These are phyloP conservation scores for Gulo gulo DNA, from an alignment of 2,113 vertebrate genomes.

Conservation along the genomic window DNA sequence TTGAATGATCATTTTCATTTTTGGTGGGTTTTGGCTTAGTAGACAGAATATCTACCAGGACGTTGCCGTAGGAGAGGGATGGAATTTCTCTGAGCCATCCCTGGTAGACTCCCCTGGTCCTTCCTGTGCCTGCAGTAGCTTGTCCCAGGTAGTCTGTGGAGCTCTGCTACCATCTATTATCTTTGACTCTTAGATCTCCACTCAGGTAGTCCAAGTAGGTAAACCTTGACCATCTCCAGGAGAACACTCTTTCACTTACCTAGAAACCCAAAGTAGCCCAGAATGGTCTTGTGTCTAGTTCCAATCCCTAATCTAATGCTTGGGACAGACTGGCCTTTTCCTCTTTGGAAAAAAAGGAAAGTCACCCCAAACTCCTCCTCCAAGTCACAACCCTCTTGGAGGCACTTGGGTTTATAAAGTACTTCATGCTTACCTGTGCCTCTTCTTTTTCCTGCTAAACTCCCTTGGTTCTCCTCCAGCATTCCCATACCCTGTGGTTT, in stretches of 20 bases:
- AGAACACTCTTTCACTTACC: not conserved
- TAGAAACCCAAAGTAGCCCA: not conserved
- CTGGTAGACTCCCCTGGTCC: accelerated
- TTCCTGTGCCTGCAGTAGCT: not conserved
- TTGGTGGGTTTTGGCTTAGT: not conserved
- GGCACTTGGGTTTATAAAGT: accelerated
- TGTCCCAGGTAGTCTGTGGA: no score
- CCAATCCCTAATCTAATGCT: not conserved
- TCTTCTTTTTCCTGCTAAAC: not conserved
- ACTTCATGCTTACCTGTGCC: accelerated
- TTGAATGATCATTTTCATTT: not conserved
- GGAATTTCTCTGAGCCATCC: accelerated
- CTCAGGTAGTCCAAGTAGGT: not conserved
- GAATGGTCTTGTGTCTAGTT: not conserved
- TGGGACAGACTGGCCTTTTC: not conserved
- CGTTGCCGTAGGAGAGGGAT: not conserved
- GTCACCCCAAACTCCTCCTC: not conserved
- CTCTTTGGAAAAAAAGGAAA: not conserved
- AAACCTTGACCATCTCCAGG: not conserved
- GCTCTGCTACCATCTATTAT: accelerated
- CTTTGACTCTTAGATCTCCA: not conserved
- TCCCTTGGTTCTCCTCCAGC: accelerated
- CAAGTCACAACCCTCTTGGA: not conserved
- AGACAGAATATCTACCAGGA: not conserved
- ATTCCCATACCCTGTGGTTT: accelerated